phyloP scores from a whole-genome alignment of 2,797 vertebrate species.

The Lutjanus campechanus region DNA sequence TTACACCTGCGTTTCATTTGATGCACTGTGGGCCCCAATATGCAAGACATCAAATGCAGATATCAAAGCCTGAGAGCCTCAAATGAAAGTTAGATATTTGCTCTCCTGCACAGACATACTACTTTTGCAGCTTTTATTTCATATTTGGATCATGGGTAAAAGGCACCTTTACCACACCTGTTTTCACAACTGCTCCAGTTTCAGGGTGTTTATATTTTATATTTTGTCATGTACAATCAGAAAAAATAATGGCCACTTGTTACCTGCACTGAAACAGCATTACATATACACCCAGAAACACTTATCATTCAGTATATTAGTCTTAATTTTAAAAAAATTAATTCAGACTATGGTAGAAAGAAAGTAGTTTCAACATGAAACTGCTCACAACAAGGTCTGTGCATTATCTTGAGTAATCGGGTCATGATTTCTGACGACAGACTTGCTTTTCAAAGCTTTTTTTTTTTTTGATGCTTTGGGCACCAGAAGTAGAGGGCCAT shows the following conservation, averaged over 20 bases:
- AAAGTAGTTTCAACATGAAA: no score
- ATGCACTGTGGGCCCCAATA: not conserved
- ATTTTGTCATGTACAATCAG: not conserved
- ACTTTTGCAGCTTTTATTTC: conserved; percentile 19
- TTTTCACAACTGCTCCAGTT: not conserved
- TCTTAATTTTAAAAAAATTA: no score
- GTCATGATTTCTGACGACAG: no score
- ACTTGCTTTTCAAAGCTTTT: no score
- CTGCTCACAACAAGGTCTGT: no score
- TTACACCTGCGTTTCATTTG: not conserved
- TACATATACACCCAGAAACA: not conserved
- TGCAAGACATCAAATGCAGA: not conserved
- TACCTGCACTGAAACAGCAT: no score
- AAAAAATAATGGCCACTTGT: not conserved
- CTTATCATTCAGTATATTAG: not conserved
- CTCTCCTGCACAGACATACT: not conserved
- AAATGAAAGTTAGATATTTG: not conserved
- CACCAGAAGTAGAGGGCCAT: no score
- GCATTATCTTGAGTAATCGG: no score
- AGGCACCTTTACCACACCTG: not conserved
- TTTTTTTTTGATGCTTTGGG: not conserved
- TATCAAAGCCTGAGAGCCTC: not conserved
- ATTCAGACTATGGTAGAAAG: no score
- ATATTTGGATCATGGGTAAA: not conserved
- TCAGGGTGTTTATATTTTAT: not conserved